A percentile compares a stretch with the other conserved stretches of the same genome.
phyloP scores from a whole-genome alignment of 2,888 invertebrate genomes.

The Acronicta leporina region DNA sequence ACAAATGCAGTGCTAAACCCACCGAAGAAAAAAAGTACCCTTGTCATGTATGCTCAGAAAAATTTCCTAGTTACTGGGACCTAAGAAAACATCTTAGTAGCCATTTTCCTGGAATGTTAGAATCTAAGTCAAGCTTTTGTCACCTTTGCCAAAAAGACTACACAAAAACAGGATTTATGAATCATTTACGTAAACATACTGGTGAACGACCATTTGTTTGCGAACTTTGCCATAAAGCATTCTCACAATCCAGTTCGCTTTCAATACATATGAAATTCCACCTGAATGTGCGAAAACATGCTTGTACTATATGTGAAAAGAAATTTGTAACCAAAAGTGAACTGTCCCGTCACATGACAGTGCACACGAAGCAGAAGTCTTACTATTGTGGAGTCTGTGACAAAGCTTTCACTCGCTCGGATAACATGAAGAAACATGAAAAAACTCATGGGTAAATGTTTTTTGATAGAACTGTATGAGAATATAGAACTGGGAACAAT shows the following conservation, averaged over 20 bases:
- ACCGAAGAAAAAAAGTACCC: constrained; percentile 86
- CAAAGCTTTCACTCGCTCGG: constrained; percentile 87
- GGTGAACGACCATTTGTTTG: constrained; percentile 87
- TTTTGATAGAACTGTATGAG: constrained; percentile 52
- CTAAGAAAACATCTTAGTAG: constrained; percentile 85
- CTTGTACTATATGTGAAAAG: constrained; percentile 87
- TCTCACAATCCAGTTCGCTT: constrained; percentile 87
- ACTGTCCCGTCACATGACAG: constrained; percentile 88
- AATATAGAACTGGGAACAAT: constrained; percentile 57
- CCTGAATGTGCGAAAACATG: constrained; percentile 86
- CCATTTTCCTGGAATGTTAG: constrained; percentile 87
- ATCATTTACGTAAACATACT: constrained; percentile 86
- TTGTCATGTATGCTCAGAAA: constrained; percentile 86
- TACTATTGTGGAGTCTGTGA: constrained; percentile 88
- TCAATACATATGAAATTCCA: constrained; percentile 89
- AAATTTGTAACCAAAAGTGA: constrained; percentile 89
- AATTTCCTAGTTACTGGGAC: constrained; percentile 87
- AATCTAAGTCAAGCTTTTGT: constrained; percentile 87
- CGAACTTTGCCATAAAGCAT: constrained; percentile 87
- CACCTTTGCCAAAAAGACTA: constrained; percentile 88
- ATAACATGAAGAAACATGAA: constrained; percentile 89
- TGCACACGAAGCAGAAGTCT: constrained; percentile 87
- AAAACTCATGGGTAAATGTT: constrained; percentile 84
- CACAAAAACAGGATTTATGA: constrained; percentile 88
- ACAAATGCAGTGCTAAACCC: constrained; percentile 83